Evolutionary conservation across 2,113 vertebrate species (phyloP).

Genomic region (Percina caprodes): DNA sequence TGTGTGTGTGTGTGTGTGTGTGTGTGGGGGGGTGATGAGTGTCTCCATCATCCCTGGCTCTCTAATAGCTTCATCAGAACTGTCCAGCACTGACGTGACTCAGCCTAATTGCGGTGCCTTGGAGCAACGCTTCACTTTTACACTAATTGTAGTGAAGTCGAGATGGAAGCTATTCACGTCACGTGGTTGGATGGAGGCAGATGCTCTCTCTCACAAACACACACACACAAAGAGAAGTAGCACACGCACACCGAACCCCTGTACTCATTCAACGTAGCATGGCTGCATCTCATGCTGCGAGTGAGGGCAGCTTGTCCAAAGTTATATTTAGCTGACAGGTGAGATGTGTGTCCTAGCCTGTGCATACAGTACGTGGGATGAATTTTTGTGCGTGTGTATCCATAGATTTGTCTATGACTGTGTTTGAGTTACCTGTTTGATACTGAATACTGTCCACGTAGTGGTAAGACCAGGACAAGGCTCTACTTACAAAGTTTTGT

Average conservation of each 20-base stretch:
- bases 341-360: conserved; percentile 9
- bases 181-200: conserved; percentile 33
- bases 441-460: background rate
- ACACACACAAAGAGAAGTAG: conserved; percentile 3
- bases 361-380: background rate
- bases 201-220: conserved; percentile 8
- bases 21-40: conserved; percentile 30
- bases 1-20: background rate
- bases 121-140: conserved; percentile 61
- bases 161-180: conserved; percentile 67
- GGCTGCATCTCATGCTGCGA: conserved; percentile 39
- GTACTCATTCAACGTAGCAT: conserved; percentile 52
- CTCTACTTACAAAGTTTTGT: too few relatives aligned
- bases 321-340: conserved; percentile 48
- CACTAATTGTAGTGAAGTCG: conserved; percentile 67
- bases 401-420: background rate
- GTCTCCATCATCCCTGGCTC: conserved; percentile 64
- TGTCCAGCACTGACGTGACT: conserved; percentile 60
- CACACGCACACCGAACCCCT: conserved; percentile 36
- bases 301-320: conserved; percentile 36
- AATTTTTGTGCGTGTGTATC: background rate
- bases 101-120: conserved; percentile 74
- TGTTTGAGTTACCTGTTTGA: conserved; percentile 6
- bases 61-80: conserved; percentile 72
- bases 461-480: background rate